Evolutionary conservation across 1,140 invertebrate species (phyloP), one percentile per base, ranked within the genome.

Genomic region (Drosophila hydei): DNA sequence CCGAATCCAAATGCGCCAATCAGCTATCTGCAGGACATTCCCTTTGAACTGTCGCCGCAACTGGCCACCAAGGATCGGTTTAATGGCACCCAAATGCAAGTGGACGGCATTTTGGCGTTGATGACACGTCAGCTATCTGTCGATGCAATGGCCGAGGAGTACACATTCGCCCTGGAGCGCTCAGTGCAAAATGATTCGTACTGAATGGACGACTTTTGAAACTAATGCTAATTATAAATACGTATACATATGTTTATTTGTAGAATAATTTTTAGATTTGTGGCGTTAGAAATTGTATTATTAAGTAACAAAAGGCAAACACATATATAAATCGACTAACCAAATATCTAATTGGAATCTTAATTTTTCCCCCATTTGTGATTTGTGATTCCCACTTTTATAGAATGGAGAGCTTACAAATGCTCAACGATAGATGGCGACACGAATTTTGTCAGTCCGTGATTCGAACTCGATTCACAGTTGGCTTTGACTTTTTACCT

Each of bases 171-270:
- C 7, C 38, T 91, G 48, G 90, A 91, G 60, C 63, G 90, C 5
- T 85, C 88, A 16, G 77, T 91, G 43, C 90, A 91, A 61, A 91
- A 89, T 61, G 89, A 91, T 33, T 88, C 79, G 25, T 89, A 73
- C 60, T 90, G n/a, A 54, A 18, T 9, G 19, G 55, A 27, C 11
- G 48, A 62, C 9, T 9, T 45, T 45, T 45, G 21, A 27, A 58
- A n/a, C 12, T 23, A 52, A 33, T 51, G 25, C 16, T 36, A 25
- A 33, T 63, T 62, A 3, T 63, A 48, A n/a, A 56, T 6, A 14
- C 21, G 6, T 9, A 55, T 4, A 11, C 14, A 16, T 16, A 16
- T 42, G 50, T 56, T 43, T 51, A 65, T 36, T 2, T 45, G 9
- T 60, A 71, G 42, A 42, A 38, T 56, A 79, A 65, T 62, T 58